Conservation (phyloP, 2,113 vertebrate species). For the Diadophis punctatus region DNA sequence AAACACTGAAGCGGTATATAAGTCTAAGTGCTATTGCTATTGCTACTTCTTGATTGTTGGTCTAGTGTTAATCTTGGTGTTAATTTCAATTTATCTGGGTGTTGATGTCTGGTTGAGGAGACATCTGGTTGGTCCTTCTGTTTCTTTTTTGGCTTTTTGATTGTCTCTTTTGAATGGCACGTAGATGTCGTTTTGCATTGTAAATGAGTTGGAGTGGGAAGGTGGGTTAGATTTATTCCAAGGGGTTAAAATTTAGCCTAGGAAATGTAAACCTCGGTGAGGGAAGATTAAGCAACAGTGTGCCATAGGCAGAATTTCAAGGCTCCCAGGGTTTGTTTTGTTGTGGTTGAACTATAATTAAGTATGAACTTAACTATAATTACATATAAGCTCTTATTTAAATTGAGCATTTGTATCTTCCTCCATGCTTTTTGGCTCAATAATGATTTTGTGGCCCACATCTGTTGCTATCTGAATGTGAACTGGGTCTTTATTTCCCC, state of each 20-base stretch:
- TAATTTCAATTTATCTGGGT: not conserved
- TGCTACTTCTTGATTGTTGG: not conserved
- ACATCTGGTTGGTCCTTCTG: not conserved
- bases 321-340: no score
- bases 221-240: not conserved
- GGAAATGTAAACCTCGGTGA: not conserved
- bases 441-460: not conserved
- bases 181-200: not conserved
- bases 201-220: not conserved
- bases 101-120: not conserved
- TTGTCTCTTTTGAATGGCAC: not conserved
- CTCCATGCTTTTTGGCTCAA: not conserved
- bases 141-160: not conserved
- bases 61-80: not conserved
- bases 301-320: not conserved
- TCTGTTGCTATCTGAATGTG: not conserved
- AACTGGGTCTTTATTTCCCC: not conserved
- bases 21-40: no score
- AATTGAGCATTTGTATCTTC: not conserved
- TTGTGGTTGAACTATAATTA: not conserved
- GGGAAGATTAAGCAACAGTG: not conserved
- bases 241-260: not conserved
- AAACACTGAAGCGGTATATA: no score
- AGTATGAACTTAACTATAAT: not conserved
- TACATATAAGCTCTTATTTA: not conserved